Evolutionary conservation across 2,888 invertebrate genomes (phyloP), one percentile per base, ranked within the genome.

Genomic region (Acanthosepion pharaonis): DNA sequence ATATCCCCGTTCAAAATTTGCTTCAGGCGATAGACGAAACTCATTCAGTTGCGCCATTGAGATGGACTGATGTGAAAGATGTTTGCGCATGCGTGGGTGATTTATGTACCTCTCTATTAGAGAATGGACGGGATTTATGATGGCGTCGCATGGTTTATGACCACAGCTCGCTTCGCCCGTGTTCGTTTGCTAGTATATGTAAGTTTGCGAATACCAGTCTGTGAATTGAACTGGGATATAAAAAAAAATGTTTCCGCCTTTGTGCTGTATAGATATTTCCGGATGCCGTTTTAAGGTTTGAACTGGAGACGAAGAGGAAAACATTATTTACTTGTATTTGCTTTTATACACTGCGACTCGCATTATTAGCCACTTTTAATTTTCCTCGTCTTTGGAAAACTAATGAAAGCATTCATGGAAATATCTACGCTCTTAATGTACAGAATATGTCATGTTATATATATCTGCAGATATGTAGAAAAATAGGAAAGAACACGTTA

Each of bases 51-150:
- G n/a, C 78, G 78, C 78, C 78, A 78, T 78, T 33, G 78, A 78
- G n/a, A 78, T 78, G 78, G 78, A 78, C 78, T 78, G 78, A 78
- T 78, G 78, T 78, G 78, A 78, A n/a, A 78, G 78, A 78, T 78
- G 78, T 78, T 78, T 78, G 78, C 78, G 78, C 78, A 78, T 78
- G 78, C 78, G 78, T 33, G n/a, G 78, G n/a, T 78, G 78, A 78
- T 78, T 78, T 78, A 78, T 33, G 78, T 33, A n/a, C n/a, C n/a
- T 78, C 78, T 78, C 78, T 78, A 15, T 33, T n/a, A 78, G 78
- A 78, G 78, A 78, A n/a, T n/a, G n/a, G 78, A n/a, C n/a, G n/a
- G 78, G 78, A n/a, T n/a, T 78, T 78, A 11, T 78, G 78, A 78
- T 78, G 78, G 78, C 78, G n/a, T 78, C 78, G 78, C 78, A n/a